Evolutionary conservation across 1,140 invertebrate species (phyloP).

Genomic region (Scaptomyza hsui): DNA sequence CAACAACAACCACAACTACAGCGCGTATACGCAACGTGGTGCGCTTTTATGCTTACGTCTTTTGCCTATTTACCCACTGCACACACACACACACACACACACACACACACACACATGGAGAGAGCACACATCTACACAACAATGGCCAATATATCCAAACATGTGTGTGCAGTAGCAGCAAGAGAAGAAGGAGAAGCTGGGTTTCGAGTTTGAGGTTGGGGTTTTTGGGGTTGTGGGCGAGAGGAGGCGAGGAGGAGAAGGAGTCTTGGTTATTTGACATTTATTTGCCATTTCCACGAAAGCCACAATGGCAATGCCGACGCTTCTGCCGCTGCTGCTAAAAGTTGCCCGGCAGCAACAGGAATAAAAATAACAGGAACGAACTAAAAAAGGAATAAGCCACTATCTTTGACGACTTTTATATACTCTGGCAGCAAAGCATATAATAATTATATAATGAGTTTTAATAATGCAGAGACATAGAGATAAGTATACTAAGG

Average conservation of each 20-base stretch:
- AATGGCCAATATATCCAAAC: conserved; percentile 49
- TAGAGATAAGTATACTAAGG: too few relatives aligned
- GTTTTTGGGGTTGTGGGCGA: too few relatives aligned
- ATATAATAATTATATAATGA: too few relatives aligned
- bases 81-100: conserved; percentile 45
- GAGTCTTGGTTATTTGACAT: conserved; percentile 68
- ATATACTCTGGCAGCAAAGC: too few relatives aligned
- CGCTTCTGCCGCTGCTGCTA: too few relatives aligned
- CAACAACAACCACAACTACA: conserved; percentile 7
- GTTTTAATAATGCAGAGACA: too few relatives aligned
- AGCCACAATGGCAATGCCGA: conserved; percentile 20
- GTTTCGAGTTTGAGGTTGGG: too few relatives aligned
- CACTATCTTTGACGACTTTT: background rate
- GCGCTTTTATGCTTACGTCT: conserved; percentile 62
- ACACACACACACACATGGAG: conserved; percentile 32
- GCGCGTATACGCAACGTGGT: conserved; percentile 73
- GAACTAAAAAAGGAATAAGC: background rate
- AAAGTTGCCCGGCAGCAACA: conserved; percentile 17
- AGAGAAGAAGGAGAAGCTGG: background rate
- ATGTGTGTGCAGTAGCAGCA: conserved; percentile 27
- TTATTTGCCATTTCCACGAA: conserved; percentile 76
- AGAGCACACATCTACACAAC: conserved; percentile 29
- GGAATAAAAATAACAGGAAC: conserved; percentile 2
- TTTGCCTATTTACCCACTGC: conserved; percentile 56
- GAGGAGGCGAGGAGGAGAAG: background rate